Evolutionary conservation across 2,797 vertebrate species (phyloP).

Genomic region (Coregonus ussuriensis): DNA sequence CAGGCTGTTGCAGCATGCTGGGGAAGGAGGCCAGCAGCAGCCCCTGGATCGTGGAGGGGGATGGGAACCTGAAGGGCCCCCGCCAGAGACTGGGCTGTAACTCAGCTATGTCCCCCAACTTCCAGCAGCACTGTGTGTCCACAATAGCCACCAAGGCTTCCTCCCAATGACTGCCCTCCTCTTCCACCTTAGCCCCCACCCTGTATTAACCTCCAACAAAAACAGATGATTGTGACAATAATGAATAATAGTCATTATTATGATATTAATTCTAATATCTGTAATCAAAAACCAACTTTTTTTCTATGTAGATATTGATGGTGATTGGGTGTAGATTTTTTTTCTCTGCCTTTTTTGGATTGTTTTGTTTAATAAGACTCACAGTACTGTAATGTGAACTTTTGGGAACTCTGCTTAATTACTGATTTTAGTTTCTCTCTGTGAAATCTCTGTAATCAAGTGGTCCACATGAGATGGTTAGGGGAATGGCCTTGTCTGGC

Average conservation of each 20-base stretch:
- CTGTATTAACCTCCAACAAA: conserved; percentile 59
- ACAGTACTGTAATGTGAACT: conserved; percentile 71
- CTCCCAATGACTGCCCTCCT: conserved; percentile 85
- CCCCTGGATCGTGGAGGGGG: conserved; percentile 78
- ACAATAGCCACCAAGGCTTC: conserved; percentile 96
- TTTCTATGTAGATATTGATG: conserved; percentile 70
- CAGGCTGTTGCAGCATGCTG: conserved; percentile 78
- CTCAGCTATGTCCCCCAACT: conserved; percentile 90
- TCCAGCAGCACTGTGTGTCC: conserved; percentile 98
- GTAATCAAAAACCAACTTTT: conserved; percentile 70
- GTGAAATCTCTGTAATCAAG: conserved; percentile 55
- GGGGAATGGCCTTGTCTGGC: background rate
- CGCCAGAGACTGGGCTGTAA: conserved; percentile 97
- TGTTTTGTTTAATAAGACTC: conserved; percentile 68
- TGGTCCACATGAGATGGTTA: background rate
- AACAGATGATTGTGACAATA: conserved; percentile 62
- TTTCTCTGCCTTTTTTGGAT: conserved; percentile 59
- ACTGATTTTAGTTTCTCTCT: conserved; percentile 63
- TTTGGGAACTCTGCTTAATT: conserved; percentile 69
- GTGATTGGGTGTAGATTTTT: conserved; percentile 73
- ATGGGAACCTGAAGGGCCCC: conserved; percentile 81
- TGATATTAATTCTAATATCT: conserved; percentile 71
- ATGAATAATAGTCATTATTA: conserved; percentile 75
- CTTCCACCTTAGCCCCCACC: conserved; percentile 6
- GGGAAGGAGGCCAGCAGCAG: conserved; percentile 81